Base-by-base conservation (phyloP, 2,113 vertebrate genomes). In the Takifugu flavidus region DNA sequence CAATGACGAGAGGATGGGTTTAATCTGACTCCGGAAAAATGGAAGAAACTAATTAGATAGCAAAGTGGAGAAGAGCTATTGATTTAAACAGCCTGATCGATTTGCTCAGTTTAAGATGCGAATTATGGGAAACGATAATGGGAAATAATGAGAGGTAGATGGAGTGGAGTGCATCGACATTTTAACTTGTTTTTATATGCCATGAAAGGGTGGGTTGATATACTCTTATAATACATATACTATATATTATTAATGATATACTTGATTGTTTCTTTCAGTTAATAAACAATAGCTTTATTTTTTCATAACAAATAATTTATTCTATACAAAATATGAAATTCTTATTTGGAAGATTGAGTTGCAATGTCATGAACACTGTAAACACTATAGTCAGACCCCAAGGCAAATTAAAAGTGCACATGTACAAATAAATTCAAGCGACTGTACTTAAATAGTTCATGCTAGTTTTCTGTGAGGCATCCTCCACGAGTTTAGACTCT, bases 51-150 rank as follows among this genome's bases (percentile, higher is more conserved):
- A 8, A 1, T 5, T 13, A 57, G 71, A 26, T 0, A 10, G 11
- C 27, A 15, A 27, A 47, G 70, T 46, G 28, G 51, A 67, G 11
- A 25, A 54, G 45, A 50, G 31, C 4, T 56, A 77, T 76, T 39
- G 28, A 44, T 69, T 75, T 72, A 59, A 69, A 61, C 65, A 70
- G 52, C 11, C 47, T 61, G 20, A 62, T 67, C 4, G n/a, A 70
- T 62, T n/a, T 25, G 6, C 27, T 56, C 58, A 56, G 50, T 4
- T 27, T 54, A 73, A 50, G 20, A 59, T 54, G 52, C 71, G 51
- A 45, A 67, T 72, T 61, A 81, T 64, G 49, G 56, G 27, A 57
- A 49, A 0, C 65, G 47, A 68, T 71, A 20, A 68, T 71, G 34
- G 25, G 12, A 49, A 59, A 55, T 53, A 60, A 66, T 53, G 61